Base-by-base conservation (phyloP, 2,797 vertebrate species). In the Alca torda region DNA sequence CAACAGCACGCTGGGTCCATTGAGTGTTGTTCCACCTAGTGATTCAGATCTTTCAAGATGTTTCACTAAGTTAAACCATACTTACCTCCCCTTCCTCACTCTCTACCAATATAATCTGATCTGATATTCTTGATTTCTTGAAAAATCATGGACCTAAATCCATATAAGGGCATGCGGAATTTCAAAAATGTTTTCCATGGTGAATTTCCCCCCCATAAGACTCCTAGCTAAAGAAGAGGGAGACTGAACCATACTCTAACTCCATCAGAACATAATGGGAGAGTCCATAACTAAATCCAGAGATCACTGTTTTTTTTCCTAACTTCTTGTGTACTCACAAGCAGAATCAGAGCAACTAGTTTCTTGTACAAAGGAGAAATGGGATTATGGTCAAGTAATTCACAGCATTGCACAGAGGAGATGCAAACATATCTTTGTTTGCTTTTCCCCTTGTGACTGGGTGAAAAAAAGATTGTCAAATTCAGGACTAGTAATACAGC, bases 191-290 rank as follows among this genome's bases (percentile, higher is more conserved):
- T 7, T 60, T 78, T 84, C 15, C 28, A 30, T 45, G 7, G 5
- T 65, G 11, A 39, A 11, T 17, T 61, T 77, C 33, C 3, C 21
- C 20, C 8, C n/a, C 0, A 0, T 4, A 39, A 25, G 11, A 23
- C 23, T 64, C 43, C 15, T 26, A 73, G 18, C 4, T 75, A 56
- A 65, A 79, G 64, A 70, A 73, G 18, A 69, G 15, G 25, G 12
- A 84, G 19, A 35, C 30, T 50, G 53, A 69, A 63, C 50, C 61
- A 9, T 56, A 16, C 10, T 48, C 67, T 35, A 48, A 37, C 19
- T 63, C 12, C 16, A 24, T 43, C 41, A 92, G 64, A 92, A 80
- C 4, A 28, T 45, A 35, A 41, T 39, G 31, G 18, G 13, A 87
- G 33, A 91, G 24, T 18, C 9, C 39, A 57, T 46, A 63, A 63